Evolutionary conservation across 2,113 vertebrate species (phyloP), one percentile per base, ranked within the genome.

Genomic region (Corythornis cristatus): DNA sequence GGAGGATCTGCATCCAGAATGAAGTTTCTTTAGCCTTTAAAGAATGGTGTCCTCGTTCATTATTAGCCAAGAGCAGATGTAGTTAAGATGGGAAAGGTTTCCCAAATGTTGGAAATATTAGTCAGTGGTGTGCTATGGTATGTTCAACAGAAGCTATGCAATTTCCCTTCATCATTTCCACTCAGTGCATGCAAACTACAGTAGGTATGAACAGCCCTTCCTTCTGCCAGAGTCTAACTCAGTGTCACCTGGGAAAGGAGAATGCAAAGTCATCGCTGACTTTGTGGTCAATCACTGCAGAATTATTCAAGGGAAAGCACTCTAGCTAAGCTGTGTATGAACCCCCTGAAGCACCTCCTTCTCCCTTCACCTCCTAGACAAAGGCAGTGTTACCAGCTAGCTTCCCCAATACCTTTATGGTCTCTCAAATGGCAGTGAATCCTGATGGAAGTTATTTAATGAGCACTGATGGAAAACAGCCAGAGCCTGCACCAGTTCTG

Each of bases 81-180:
- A 66, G 29, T 37, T n/a, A 8, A 68, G 28, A 65, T 23, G 7
- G n/a, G 7, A 53, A 58, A 81, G 8, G 23, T 26, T 46, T 57
- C 50, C 56, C 35, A 64, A 17, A 4, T 58, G 23, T 37, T 60
- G n/a, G 53, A 60, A 46, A 13, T 23, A 9, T 22, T 15, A 20
- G 28, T 46, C 56, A 54, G 45, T 29, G 10, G 20, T 40, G 2
- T 16, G 19, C 11, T 48, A 66, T 0, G 0, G 12, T 15, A 51
- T 2, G 3, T 46, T 61, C 42, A 68, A 51, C 17, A 51, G 46
- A 40, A 89, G 22, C 16, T 61, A 17, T 15, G 23, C 42, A 8
- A n/a, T 81, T 71, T 19, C 51, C 60, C 13, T 66, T 78, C 46
- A 33, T 37, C 66, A 66, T 56, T 62, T 43, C 31, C 66, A 48